phyloP scores from a whole-genome alignment of 2,113 vertebrate species.

The Puntigrus tetrazona region DNA sequence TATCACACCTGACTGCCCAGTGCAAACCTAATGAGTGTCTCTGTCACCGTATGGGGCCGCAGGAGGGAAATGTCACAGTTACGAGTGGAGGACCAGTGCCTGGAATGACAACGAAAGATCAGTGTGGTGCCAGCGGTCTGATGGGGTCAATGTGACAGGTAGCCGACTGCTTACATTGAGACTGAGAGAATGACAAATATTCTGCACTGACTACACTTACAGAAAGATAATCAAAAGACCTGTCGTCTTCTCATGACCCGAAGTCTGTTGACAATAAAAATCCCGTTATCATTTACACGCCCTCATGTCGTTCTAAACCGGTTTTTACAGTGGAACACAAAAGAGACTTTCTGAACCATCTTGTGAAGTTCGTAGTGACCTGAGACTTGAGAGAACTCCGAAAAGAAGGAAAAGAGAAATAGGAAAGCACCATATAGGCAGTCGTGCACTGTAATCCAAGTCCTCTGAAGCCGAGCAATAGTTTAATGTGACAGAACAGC shows the following conservation, averaged over 20 bases:
- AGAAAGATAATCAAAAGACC: slow-evolving; percentile 2
- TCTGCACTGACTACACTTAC: slow-evolving; percentile 15
- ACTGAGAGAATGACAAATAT: slow-evolving; percentile 5
- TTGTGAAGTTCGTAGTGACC: not conserved
- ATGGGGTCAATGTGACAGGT: slow-evolving; percentile 96
- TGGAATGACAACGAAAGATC: slow-evolving; percentile 88
- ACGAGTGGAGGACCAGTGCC: slow-evolving; percentile 86
- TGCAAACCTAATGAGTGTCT: slow-evolving; percentile 57
- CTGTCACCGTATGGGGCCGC: slow-evolving; percentile 55
- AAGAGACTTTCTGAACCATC: not conserved
- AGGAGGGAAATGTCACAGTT: slow-evolving; percentile 93
- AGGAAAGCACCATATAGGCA: not conserved
- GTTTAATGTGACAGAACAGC: not conserved
- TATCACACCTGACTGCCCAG: slow-evolving; percentile 25
- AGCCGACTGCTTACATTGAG: slow-evolving; percentile 41
- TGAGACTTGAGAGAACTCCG: not conserved
- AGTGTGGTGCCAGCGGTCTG: slow-evolving; percentile 97
- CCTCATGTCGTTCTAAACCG: not conserved
- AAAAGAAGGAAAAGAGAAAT: not conserved
- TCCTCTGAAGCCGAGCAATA: not conserved
- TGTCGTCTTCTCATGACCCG: not conserved
- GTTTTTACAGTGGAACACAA: not conserved
- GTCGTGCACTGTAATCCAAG: not conserved
- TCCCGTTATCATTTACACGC: not conserved
- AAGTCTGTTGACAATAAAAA: not conserved